Conservation (phyloP, 2,888 invertebrate species). For the Cenopis cana region DNA sequence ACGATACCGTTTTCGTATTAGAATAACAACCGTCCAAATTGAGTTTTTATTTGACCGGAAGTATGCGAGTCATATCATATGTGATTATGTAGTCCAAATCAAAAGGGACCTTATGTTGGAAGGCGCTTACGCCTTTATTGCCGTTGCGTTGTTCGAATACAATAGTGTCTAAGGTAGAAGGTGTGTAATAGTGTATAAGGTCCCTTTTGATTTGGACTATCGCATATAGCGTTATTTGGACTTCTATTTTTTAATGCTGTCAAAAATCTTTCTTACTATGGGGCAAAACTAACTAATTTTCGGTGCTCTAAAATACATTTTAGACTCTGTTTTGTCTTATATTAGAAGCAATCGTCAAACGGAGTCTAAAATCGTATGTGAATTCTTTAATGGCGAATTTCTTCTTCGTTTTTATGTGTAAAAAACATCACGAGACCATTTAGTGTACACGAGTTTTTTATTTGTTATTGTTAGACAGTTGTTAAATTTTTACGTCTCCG, state of each 20-base stretch:
- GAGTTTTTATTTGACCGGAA: no score
- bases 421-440: background rate
- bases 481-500: background rate
- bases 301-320: background rate
- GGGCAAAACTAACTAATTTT: slow-evolving; percentile 5
- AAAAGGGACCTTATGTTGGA: no score
- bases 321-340: background rate
- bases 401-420: background rate
- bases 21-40: background rate
- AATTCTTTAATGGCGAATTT: background rate
- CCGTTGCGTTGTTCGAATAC: no score
- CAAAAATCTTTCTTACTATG: slow-evolving; percentile 2
- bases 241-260: background rate
- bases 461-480: background rate
- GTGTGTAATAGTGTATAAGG: no score
- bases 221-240: no score
- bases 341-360: background rate
- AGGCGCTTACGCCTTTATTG: no score
- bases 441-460: background rate
- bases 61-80: background rate
- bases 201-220: no score
- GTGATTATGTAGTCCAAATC: no score
- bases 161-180: no score
- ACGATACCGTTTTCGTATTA: background rate
- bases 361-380: background rate